phyloP scores from a whole-genome alignment of 2,888 invertebrate species.

The Neelides folsomi region DNA sequence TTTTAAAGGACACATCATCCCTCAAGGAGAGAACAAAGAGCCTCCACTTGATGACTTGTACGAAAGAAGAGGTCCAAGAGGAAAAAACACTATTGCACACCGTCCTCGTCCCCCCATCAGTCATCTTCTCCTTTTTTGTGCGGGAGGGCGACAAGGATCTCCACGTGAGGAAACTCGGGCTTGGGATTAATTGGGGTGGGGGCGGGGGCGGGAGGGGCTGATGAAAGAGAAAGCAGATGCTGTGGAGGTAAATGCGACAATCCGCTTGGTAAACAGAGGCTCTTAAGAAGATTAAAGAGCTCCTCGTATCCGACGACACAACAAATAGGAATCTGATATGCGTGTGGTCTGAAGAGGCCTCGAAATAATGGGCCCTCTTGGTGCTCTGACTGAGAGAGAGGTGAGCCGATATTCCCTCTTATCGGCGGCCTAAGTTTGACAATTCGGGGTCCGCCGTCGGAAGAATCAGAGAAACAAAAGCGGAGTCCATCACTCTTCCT shows the following conservation, averaged over 20 bases:
- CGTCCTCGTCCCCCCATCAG: slow-evolving; percentile 1
- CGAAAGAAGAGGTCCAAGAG: neutral
- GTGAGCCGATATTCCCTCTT: neutral
- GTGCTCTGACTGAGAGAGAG: neutral
- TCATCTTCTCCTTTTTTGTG: slow-evolving; percentile 1
- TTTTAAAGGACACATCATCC: slow-evolving; percentile 17
- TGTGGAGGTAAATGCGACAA: slow-evolving; percentile 13
- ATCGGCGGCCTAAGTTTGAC: neutral
- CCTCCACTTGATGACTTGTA: neutral
- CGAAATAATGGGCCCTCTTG: neutral
- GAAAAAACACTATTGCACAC: neutral
- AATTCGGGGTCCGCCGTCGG: slow-evolving; percentile 5
- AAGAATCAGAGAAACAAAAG: slow-evolving; percentile 17
- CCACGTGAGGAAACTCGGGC: too few species aligned
- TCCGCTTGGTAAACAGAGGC: slow-evolving; percentile 13
- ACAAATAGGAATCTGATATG: slow-evolving; percentile 6
- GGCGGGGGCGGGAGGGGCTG: too few species aligned
- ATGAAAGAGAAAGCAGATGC: slow-evolving; percentile 8
- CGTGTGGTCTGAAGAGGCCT: slow-evolving; percentile 17
- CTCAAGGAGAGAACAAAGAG: slow-evolving; percentile 11
- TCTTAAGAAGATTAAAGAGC: slow-evolving; percentile 12
- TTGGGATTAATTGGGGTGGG: too few species aligned
- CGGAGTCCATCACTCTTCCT: neutral
- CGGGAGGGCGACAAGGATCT: too few species aligned
- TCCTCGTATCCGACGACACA: slow-evolving; percentile 5